These are phyloP conservation scores for Sycobia sp. DNA, from an alignment of 1,140 invertebrate genomes.

Conservation along the genomic window DNA sequence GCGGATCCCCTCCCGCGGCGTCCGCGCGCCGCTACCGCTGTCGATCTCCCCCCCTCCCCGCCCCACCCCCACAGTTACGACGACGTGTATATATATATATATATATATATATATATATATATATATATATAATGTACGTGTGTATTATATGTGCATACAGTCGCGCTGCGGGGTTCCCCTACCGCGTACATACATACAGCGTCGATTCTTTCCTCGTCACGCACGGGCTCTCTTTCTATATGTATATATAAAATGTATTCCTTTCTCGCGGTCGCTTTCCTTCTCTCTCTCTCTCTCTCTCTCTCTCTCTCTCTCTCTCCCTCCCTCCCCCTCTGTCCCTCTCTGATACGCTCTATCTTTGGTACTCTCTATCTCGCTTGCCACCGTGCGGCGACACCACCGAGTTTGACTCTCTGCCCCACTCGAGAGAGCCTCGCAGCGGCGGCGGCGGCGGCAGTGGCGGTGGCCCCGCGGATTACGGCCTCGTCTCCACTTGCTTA, in stretches of 20 bases:
- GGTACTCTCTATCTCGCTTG: conserved; percentile 7
- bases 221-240: no score
- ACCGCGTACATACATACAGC: no score
- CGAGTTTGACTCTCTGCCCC: conserved; percentile 15
- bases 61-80: not conserved
- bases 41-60: conserved; percentile 14
- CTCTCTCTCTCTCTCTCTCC: conserved; percentile 18
- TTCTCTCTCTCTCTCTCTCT: conserved; percentile 7
- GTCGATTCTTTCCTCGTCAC: no score
- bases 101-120: no score
- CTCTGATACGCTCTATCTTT: not conserved
- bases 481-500: conserved; percentile 25
- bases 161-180: no score
- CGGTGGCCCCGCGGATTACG: no score
- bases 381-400: conserved; percentile 17
- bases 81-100: no score
- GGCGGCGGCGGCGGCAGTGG: no score
- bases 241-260: no score
- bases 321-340: conserved; percentile 32
- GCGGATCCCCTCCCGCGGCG: conserved; percentile 23
- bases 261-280: not conserved
- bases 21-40: conserved; percentile 15
- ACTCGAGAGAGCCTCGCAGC: no score
- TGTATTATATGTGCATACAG: no score
- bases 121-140: no score